phyloP scores from a whole-genome alignment of 2,888 invertebrate species.

The Pyrrhia umbra region DNA sequence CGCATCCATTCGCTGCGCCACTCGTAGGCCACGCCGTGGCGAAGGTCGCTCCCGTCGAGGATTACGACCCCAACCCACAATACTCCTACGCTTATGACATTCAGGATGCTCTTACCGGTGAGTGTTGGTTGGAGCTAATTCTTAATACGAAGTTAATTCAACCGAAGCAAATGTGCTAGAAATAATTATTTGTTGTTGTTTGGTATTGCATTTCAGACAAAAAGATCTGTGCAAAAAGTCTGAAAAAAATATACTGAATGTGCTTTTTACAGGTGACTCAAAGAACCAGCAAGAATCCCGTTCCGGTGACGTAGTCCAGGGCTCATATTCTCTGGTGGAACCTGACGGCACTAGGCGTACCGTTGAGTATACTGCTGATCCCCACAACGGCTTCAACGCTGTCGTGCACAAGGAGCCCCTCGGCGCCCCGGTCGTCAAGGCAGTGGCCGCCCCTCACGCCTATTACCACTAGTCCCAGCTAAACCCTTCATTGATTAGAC shows the following conservation, averaged over 20 bases:
- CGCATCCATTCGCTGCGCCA: constrained; percentile 58
- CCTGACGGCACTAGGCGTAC: constrained; percentile 91
- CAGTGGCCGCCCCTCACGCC: constrained; percentile 78
- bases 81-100: constrained; percentile 93
- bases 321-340: constrained; percentile 91
- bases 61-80: constrained; percentile 91
- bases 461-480: constrained; percentile 73
- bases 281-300: constrained; percentile 89
- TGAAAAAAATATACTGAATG: not conserved
- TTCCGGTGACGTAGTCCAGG: constrained; percentile 92
- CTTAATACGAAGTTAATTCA: too few relatives aligned
- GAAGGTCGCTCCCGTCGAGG: constrained; percentile 85
- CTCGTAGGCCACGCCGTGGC: constrained; percentile 75
- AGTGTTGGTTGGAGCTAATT: too few relatives aligned
- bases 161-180: too few relatives aligned
- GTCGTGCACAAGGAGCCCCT: constrained; percentile 91
- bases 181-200: too few relatives aligned
- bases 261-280: constrained; percentile 78
- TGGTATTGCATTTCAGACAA: too few relatives aligned
- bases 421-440: constrained; percentile 84
- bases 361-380: constrained; percentile 92
- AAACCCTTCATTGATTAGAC: constrained; percentile 51
- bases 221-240: too few relatives aligned
- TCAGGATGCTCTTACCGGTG: constrained; percentile 92
- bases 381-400: constrained; percentile 92